Conservation (phyloP, 2,797 vertebrate species). For the Lophius americanus region DNA sequence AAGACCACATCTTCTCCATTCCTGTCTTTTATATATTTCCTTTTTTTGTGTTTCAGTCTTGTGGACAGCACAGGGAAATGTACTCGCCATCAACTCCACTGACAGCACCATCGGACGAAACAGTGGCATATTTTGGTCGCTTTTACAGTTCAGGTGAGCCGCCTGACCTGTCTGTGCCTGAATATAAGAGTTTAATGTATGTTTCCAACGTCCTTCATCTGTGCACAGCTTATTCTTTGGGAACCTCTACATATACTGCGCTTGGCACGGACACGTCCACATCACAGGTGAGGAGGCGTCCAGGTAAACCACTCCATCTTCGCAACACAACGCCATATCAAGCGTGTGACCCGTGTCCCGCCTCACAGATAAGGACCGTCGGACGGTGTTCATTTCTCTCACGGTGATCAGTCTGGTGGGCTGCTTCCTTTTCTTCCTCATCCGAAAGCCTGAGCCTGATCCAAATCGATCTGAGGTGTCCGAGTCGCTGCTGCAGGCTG, state of each 20-base stretch:
- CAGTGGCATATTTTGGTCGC: slow-evolving; percentile 97
- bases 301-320: not conserved
- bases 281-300: slow-evolving; percentile 85
- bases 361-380: slow-evolving; percentile 89
- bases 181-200: not conserved
- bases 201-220: not conserved
- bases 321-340: slow-evolving; percentile 1
- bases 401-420: slow-evolving; percentile 97
- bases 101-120: slow-evolving; percentile 93
- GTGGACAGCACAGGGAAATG: slow-evolving; percentile 97
- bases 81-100: slow-evolving; percentile 93
- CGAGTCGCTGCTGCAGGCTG: slow-evolving; percentile 64
- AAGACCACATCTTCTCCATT: accelerated
- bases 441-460: slow-evolving; percentile 85
- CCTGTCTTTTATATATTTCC: not conserved
- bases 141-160: slow-evolving; percentile 92
- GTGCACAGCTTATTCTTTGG: slow-evolving; percentile 93
- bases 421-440: slow-evolving; percentile 95
- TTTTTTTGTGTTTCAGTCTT: slow-evolving; percentile 80
- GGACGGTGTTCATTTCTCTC: slow-evolving; percentile 94
- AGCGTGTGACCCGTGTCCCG: slow-evolving; percentile 30
- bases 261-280: slow-evolving; percentile 92
- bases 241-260: slow-evolving; percentile 94
- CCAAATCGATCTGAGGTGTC: slow-evolving; percentile 43
- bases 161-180: not conserved